Conservation (phyloP, 2,113 vertebrate genomes). For the Indicator maculatus region DNA sequence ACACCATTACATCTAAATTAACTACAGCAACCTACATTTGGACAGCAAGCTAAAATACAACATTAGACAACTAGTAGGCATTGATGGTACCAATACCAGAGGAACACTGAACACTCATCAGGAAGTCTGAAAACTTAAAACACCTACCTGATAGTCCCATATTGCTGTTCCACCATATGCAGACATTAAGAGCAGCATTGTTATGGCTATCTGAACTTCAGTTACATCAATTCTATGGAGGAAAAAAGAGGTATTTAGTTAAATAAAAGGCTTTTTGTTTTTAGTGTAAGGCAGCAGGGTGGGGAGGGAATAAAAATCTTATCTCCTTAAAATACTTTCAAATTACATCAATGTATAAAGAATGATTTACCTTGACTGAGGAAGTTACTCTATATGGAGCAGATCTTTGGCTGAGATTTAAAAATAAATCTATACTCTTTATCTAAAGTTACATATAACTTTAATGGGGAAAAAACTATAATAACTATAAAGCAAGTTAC, state of each 20-base stretch:
- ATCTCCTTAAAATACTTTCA: neutral
- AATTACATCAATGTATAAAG: neutral
- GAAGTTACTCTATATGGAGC: neutral
- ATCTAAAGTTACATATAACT: neutral
- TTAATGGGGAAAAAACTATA: neutral
- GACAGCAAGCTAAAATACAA: neutral
- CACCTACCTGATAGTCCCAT: constrained; percentile 87
- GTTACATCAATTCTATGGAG: constrained; percentile 90
- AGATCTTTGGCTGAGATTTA: neutral
- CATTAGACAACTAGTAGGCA: neutral
- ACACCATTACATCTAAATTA: neutral
- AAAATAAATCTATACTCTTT: neutral
- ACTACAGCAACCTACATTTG: neutral
- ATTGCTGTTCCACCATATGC: constrained; percentile 85
- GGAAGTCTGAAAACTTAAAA: neutral
- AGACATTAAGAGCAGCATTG: constrained; percentile 86
- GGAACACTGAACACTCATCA: neutral
- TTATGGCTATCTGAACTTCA: constrained; percentile 92
- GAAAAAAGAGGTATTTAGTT: neutral
- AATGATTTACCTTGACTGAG: neutral
- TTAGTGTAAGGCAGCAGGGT: neutral
- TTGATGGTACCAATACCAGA: neutral
- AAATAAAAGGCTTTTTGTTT: neutral
- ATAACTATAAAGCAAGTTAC: neutral
- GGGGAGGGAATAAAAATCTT: neutral